Evolutionary conservation across 2,888 invertebrate species (phyloP), one percentile per base, ranked within the genome.

Genomic region (Prosopocoilus inquinatus): DNA sequence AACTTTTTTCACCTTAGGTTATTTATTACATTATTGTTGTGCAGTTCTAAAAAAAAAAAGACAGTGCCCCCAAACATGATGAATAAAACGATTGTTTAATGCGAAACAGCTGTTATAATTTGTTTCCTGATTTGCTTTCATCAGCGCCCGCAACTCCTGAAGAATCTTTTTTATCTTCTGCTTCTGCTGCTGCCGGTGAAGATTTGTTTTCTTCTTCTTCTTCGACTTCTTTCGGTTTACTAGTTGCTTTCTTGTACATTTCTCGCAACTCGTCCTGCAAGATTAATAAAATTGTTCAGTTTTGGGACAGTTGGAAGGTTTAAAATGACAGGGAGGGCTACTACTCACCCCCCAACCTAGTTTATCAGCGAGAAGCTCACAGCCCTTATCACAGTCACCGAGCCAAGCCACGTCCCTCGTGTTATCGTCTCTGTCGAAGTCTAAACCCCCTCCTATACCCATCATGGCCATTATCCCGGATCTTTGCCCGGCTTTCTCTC

Each of bases 371-470:
- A 94, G 75, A 33, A 85, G 78, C 67, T 81, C 79, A 67, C 90
- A 89, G 1, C 91, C 91, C 45, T 87, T 85, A 73, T 94, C 93
- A 72, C 94, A 93, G 71, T 91, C 88, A 0, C 93, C 94, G 13
- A 91, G 79, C 75, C 85, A 84, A 1, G 89, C 87, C n/a, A 94
- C 88, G 73, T 94, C 94, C 2, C 93, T 80, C 0, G 76, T 73
- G 59, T 85, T 82, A 28, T 82, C 78, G 44, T 78, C 80, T 59
- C 81, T 81, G 64, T 90, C 89, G 67, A 91, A 86, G 63, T 86
- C 83, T 55, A 92, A 74, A 0, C 89, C 89, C 0, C 83, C 83
- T 0, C 81, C 79, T n/a, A 75, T 70, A 3, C 76, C 75, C 61
- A 76, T 61, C 66, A 75, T 62, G 9, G 72, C 67, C 71, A 74